Evolutionary conservation across 2,113 vertebrate genomes (phyloP).

Genomic region (Arothron firmamentum): DNA sequence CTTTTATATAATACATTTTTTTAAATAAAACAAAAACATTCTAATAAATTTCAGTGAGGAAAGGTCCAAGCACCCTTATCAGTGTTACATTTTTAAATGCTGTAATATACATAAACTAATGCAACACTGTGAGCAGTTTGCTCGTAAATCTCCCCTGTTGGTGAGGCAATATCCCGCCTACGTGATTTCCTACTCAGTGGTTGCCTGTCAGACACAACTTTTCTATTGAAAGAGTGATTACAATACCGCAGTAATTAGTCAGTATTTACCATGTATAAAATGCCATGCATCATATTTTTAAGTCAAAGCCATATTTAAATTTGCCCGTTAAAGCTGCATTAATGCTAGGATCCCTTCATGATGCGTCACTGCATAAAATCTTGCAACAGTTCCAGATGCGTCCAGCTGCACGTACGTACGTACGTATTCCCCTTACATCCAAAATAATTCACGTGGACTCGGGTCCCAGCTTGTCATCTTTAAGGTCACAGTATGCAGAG

Average conservation of each 20-base stretch:
- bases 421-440: conserved; percentile 37
- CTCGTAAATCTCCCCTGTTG: conserved; percentile 30
- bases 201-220: conserved; percentile 35
- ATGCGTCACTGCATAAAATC: conserved; percentile 34
- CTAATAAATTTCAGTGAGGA: too few relatives aligned
- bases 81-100: too few relatives aligned
- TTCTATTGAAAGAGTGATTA: conserved; percentile 2
- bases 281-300: neutral
- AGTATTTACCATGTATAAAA: neutral
- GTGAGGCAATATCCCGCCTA: conserved; percentile 56
- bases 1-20: neutral
- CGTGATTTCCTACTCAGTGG: conserved; percentile 67
- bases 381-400: conserved; percentile 46
- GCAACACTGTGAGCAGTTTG: neutral
- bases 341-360: conserved; percentile 28
- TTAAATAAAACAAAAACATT: neutral
- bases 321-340: conserved; percentile 3
- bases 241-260: neutral
- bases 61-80: too few relatives aligned
- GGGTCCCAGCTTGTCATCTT: conserved; percentile 23
- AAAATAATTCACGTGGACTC: conserved; percentile 26
- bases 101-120: conserved; percentile 3
- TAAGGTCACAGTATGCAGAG: conserved; percentile 7
- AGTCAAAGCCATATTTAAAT: neutral
- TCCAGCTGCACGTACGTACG: conserved; percentile 41